These are phyloP conservation scores for Austrolebias charrua DNA, from an alignment of 2,797 vertebrate genomes.

Conservation along the genomic window DNA sequence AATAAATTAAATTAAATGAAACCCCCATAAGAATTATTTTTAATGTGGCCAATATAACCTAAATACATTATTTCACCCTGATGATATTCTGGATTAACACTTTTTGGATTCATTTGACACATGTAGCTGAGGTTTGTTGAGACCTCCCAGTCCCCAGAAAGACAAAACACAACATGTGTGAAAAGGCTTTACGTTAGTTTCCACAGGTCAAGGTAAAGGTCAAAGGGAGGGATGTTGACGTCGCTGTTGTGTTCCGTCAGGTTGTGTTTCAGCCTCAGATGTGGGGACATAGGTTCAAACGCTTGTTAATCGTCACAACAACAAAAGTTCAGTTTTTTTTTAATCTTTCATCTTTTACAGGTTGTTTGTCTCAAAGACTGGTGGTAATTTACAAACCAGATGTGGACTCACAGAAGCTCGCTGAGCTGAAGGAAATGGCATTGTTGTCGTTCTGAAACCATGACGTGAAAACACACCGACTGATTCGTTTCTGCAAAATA, in stretches of 20 bases:
- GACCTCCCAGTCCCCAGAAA: not conserved
- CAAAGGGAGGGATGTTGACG: not conserved
- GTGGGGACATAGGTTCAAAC: slow-evolving; percentile 27
- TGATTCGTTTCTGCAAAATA: too few species aligned
- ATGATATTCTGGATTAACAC: too few species aligned
- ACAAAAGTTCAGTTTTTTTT: not conserved
- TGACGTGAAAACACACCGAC: too few species aligned
- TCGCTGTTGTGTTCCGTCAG: slow-evolving; percentile 8
- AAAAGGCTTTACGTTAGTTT: not conserved
- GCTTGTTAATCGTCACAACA: not conserved
- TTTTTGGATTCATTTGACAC: too few species aligned
- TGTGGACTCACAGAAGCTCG: not conserved
- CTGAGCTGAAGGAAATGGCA: too few species aligned
- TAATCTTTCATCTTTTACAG: not conserved
- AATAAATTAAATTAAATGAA: too few species aligned
- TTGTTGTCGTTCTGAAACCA: too few species aligned
- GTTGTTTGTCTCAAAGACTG: not conserved
- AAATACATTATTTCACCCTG: too few species aligned
- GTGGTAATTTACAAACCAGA: not conserved
- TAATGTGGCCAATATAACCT: too few species aligned
- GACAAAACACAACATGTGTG: too few species aligned
- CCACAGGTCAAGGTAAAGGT: not conserved
- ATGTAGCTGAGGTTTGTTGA: slow-evolving; percentile 2
- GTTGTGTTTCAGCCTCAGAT: slow-evolving; percentile 11
- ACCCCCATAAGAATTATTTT: too few species aligned